Percentiles rank a stretch among this genome's conserved stretches.
phyloP scores from a whole-genome alignment of 2,888 invertebrate species.

The Drosophila subquinaria region DNA sequence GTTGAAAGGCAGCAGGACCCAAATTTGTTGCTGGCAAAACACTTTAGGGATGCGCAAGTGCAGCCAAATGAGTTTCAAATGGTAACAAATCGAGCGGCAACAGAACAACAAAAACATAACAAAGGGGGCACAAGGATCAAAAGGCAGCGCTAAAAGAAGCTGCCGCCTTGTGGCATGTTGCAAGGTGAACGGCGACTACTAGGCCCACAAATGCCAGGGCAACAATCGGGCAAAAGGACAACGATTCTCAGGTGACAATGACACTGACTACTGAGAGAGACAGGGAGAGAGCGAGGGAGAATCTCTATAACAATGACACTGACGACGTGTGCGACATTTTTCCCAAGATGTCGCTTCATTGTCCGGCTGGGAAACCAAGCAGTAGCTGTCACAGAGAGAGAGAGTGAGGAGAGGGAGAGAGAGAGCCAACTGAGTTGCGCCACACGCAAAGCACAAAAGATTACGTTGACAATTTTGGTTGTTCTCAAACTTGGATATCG shows the following conservation, averaged over 20 bases:
- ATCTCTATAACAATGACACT: conserved; percentile 34
- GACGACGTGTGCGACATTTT: conserved; percentile 69
- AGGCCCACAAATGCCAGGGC: conserved; percentile 12
- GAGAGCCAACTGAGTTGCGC: conserved; percentile 36
- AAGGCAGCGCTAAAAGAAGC: conserved; percentile 43
- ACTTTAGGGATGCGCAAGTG: conserved; percentile 76
- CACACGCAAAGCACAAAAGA: conserved; percentile 69
- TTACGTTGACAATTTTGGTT: conserved; percentile 63
- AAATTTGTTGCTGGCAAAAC: conserved; percentile 64
- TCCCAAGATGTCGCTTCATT: conserved; percentile 54
- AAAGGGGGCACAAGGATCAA: conserved; percentile 39
- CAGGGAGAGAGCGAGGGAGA: background rate
- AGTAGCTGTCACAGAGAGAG: conserved; percentile 30
- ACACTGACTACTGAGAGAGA: conserved; percentile 29
- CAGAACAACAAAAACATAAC: conserved; percentile 41
- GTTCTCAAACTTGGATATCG: conserved; percentile 61
- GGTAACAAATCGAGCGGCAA: conserved; percentile 74
- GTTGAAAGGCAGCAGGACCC: conserved; percentile 20
- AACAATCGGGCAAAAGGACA: conserved; percentile 23
- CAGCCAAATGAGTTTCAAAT: conserved; percentile 78
- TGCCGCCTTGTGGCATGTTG: conserved; percentile 33
- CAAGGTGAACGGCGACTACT: conserved; percentile 5
- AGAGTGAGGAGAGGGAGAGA: background rate
- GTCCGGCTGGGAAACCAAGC: conserved; percentile 38
- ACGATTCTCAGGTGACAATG: conserved; percentile 67